Conservation (phyloP, 2,113 vertebrate genomes). For the Neotoma lepida region DNA sequence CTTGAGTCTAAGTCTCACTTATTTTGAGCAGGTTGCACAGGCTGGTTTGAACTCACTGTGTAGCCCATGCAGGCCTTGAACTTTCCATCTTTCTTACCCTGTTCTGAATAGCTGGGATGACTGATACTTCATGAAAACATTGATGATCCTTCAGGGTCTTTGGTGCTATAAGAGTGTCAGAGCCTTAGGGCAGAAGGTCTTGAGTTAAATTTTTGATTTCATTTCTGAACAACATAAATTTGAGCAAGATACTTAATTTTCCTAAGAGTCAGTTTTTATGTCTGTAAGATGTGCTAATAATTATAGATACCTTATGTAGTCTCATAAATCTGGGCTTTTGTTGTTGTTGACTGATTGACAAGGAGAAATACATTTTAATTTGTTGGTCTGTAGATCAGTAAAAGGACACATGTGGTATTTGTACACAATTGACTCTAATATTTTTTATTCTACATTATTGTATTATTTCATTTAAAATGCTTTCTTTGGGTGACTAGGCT, state of each 20-base stretch:
- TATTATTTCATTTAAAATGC: not conserved
- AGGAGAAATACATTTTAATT: conserved; percentile 7
- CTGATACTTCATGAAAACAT: not conserved
- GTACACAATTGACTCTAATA: not conserved
- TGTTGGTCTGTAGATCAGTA: not conserved
- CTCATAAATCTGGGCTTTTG: not conserved
- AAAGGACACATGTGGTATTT: not conserved
- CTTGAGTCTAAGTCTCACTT: not conserved
- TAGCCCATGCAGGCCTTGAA: not conserved
- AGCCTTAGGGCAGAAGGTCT: not conserved
- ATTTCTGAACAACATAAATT: not conserved
- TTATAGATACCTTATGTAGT: not conserved
- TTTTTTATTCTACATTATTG: conserved; percentile 23
- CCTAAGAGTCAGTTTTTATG: not conserved
- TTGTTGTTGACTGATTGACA: not conserved
- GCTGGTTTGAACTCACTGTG: not conserved
- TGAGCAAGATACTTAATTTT: conserved; percentile 43
- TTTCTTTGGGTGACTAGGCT: not conserved
- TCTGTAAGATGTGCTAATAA: conserved; percentile 13
- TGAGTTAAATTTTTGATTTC: not conserved
- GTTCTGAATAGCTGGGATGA: not conserved
- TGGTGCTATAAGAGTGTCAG: not conserved
- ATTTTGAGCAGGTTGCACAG: not conserved
- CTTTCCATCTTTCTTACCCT: not conserved
- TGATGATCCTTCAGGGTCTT: not conserved